These are phyloP conservation scores for Ephydatia muelleri DNA, from an alignment of 37 sponge, comb jelly and placozoan species.

Conservation along the genomic window DNA sequence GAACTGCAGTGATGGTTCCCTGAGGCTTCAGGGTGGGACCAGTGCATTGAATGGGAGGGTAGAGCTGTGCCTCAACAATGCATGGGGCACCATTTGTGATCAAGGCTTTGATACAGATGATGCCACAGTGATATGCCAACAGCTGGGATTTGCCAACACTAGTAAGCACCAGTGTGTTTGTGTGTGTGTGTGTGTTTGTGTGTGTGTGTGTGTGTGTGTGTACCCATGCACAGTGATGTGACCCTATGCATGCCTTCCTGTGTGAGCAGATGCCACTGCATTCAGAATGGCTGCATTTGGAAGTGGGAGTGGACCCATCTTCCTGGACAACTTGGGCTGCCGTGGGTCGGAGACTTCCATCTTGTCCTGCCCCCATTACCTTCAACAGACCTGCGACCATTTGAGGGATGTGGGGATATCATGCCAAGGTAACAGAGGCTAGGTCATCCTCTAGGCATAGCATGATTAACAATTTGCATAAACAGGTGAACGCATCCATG, in stretches of 20 bases:
- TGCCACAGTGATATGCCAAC: constrained; percentile 25
- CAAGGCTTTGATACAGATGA: constrained; percentile 18
- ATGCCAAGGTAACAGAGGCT: background rate
- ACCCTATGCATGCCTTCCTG: background rate
- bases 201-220: no score
- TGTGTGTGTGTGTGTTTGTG: no score
- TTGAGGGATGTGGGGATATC: background rate
- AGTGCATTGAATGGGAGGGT: background rate
- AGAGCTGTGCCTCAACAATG: constrained; percentile 43
- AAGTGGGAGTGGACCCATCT: background rate
- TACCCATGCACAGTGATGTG: background rate
- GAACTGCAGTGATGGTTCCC: background rate
- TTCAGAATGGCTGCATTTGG: background rate
- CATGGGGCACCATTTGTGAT: constrained; percentile 39
- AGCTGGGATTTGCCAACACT: constrained; percentile 5
- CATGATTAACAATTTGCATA: no score
- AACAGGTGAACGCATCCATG: no score
- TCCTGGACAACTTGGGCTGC: background rate
- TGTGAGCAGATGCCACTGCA: background rate
- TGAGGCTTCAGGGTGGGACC: constrained; percentile 12
- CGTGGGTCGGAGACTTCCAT: background rate
- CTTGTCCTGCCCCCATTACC: background rate
- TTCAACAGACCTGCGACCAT: background rate
- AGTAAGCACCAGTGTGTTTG: background rate
- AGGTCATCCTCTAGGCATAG: no score